phyloP scores from a whole-genome alignment of 2,888 invertebrate genomes.

The Hipparchia sbordonii region DNA sequence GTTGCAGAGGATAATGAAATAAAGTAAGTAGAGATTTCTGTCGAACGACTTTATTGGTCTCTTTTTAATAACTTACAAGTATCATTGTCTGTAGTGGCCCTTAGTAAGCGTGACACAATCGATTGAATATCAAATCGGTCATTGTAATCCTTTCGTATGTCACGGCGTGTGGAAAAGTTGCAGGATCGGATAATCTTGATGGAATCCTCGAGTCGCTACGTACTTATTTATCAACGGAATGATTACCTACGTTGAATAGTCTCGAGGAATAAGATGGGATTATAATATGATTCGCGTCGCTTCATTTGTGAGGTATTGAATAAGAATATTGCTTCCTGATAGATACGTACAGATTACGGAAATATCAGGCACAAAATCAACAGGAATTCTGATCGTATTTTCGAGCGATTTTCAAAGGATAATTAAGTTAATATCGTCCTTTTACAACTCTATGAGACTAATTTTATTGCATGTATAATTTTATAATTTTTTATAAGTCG shows the following conservation, averaged over 20 bases:
- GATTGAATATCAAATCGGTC: slow-evolving; percentile 26
- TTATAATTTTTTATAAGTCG: too few species aligned
- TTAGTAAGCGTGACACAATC: slow-evolving; percentile 20
- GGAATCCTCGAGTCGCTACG: slow-evolving; percentile 3
- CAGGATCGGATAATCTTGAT: slow-evolving; percentile 24
- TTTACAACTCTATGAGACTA: too few species aligned
- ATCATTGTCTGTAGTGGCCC: neutral
- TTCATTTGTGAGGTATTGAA: neutral
- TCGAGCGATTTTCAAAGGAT: too few species aligned
- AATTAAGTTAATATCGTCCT: too few species aligned
- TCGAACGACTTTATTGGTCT: neutral
- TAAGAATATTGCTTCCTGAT: slow-evolving; percentile 4
- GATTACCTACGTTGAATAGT: neutral
- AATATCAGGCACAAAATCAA: too few species aligned
- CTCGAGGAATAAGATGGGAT: slow-evolving; percentile 13
- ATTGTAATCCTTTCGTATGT: slow-evolving; percentile 26
- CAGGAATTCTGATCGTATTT: too few species aligned
- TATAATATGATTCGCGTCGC: slow-evolving; percentile 11
- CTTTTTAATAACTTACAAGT: neutral
- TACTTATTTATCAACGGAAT: neutral
- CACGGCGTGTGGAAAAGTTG: slow-evolving; percentile 15
- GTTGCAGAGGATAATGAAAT: too few species aligned
- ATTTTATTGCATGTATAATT: too few species aligned
- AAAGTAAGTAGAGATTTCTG: neutral
- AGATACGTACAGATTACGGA: too few species aligned